Evolutionary conservation across 2,888 invertebrate genomes (phyloP).

Genomic region (Nysson spinosus): DNA sequence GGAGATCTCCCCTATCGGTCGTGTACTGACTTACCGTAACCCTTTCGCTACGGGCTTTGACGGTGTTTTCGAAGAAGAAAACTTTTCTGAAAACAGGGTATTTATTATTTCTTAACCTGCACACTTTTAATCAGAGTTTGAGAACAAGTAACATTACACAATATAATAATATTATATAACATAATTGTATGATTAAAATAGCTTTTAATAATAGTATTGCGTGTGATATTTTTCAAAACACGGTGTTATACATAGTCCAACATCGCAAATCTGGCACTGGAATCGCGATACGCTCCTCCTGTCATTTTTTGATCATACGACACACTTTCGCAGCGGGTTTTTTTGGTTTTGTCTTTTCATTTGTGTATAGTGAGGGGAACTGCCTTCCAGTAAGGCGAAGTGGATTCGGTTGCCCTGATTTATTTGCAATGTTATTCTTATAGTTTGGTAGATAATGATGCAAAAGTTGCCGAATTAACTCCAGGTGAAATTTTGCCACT

Average conservation of each 20-base stretch:
- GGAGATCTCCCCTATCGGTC: too few species aligned
- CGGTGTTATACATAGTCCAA: conserved; percentile 12
- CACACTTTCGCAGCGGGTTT: conserved; percentile 28
- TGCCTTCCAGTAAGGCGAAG: conserved; percentile 27
- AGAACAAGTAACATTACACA: background rate
- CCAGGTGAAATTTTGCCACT: too few species aligned
- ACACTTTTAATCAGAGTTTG: conserved; percentile 1
- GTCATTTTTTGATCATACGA: conserved; percentile 25
- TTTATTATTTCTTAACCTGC: background rate
- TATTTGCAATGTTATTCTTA: conserved; percentile 22
- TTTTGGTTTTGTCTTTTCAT: too few species aligned
- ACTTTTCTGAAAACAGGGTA: background rate
- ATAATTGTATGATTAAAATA: conserved; percentile 2
- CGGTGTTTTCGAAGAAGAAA: background rate
- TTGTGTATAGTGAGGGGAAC: too few species aligned
- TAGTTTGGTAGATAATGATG: background rate
- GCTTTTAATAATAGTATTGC: conserved; percentile 4
- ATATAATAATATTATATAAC: too few species aligned
- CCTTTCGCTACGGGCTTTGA: conserved; percentile 16
- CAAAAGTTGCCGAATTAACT: conserved; percentile 38
- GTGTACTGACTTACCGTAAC: too few species aligned
- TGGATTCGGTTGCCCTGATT: conserved; percentile 31
- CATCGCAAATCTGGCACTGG: conserved; percentile 24
- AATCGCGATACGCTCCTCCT: conserved; percentile 24
- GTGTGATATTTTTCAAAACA: conserved; percentile 15